Evolutionary conservation across 2,113 vertebrate species (phyloP).

Genomic region (Psephotus haematonotus): DNA sequence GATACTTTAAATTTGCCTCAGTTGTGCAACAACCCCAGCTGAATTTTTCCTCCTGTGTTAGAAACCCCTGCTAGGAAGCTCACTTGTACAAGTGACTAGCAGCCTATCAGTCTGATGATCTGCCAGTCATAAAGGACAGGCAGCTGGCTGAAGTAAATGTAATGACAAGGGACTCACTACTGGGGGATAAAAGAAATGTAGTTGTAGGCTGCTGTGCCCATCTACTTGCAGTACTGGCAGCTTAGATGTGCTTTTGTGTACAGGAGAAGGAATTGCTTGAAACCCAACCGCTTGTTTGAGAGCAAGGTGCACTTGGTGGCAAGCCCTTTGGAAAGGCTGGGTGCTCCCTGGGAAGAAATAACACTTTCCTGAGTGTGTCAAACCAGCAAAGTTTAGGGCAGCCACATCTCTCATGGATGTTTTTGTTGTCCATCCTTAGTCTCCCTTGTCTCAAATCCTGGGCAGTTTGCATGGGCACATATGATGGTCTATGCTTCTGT

Average conservation of each 20-base stretch:
- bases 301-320: background rate
- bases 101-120: background rate
- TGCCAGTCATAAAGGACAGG: background rate
- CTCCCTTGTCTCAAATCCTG: background rate
- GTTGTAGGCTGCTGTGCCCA: background rate
- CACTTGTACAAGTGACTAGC: background rate
- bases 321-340: background rate
- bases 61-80: background rate
- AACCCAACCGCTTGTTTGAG: background rate
- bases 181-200: background rate
- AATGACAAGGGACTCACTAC: background rate
- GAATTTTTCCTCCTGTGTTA: background rate
- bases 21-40: background rate
- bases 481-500: accelerated
- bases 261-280: background rate
- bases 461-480: background rate
- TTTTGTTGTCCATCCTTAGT: background rate
- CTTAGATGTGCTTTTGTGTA: background rate
- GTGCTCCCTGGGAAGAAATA: background rate
- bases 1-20: background rate
- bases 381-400: background rate
- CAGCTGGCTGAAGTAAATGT: background rate
- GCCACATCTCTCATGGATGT: background rate
- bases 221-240: background rate
- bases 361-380: background rate